A percentile compares a stretch with the other conserved stretches of the same genome.
Conservation (phyloP, 1,140 invertebrate genomes). For the Laupala kohalensis region DNA sequence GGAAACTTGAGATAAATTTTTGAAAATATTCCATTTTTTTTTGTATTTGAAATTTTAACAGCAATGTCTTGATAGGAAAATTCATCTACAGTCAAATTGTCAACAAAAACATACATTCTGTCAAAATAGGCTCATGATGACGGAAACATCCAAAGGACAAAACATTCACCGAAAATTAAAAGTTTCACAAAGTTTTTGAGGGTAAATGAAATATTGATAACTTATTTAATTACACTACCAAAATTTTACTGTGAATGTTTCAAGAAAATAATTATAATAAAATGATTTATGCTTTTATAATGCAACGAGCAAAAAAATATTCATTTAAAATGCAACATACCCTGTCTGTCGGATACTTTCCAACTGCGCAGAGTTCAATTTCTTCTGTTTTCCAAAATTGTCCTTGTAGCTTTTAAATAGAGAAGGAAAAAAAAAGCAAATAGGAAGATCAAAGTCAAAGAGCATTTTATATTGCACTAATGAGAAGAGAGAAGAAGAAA, state of each 20-base stretch:
- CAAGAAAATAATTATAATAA: neutral
- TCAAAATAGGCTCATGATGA: too few relatives aligned
- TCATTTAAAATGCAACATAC: constrained; percentile 45
- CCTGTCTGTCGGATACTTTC: constrained; percentile 70
- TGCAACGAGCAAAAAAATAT: constrained; percentile 7
- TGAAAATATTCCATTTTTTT: too few relatives aligned
- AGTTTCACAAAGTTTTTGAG: neutral
- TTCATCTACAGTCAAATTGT: too few relatives aligned
- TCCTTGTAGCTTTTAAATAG: constrained; percentile 64
- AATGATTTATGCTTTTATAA: too few relatives aligned
- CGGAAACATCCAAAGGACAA: too few relatives aligned
- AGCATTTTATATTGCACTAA: neutral
- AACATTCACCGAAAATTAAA: too few relatives aligned
- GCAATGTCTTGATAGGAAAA: too few relatives aligned
- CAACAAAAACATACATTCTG: too few relatives aligned
- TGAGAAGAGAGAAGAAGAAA: too few relatives aligned
- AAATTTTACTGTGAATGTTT: neutral
- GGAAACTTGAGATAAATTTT: too few relatives aligned
- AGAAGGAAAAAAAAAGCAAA: neutral
- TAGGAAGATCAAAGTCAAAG: neutral
- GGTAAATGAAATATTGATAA: neutral
- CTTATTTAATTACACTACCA: neutral
- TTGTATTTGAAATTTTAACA: too few relatives aligned
- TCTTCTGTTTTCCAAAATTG: constrained; percentile 75
- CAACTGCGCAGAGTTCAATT: constrained; percentile 72